Evolutionary conservation across 2,888 invertebrate genomes (phyloP).

Genomic region (Andricus quercusramuli): DNA sequence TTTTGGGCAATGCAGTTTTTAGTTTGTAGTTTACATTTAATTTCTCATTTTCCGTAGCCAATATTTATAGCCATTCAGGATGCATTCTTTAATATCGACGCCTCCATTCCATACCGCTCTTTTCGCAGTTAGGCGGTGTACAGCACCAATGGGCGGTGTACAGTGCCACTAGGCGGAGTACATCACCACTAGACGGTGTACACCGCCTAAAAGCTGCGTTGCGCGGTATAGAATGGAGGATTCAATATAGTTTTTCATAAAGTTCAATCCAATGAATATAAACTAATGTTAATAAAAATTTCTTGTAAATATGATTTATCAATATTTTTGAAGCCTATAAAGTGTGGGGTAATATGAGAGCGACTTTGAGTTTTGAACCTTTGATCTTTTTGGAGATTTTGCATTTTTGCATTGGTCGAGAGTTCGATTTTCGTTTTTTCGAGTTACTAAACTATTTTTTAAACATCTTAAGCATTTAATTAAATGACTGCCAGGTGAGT

Average conservation of each 20-base stretch:
- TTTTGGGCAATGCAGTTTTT: background rate
- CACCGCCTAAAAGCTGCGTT: too few species aligned
- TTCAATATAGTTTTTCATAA: too few species aligned
- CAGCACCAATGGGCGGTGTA: too few species aligned
- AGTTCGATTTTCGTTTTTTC: constrained; percentile 31
- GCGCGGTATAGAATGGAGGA: too few species aligned
- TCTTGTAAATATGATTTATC: too few species aligned
- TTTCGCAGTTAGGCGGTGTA: too few species aligned
- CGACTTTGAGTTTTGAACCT: background rate
- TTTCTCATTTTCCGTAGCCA: background rate
- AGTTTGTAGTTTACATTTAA: background rate
- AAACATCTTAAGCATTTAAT: constrained; percentile 35
- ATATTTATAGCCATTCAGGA: background rate
- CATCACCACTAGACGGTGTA: too few species aligned
- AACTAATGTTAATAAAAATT: too few species aligned
- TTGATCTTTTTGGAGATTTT: constrained; percentile 15
- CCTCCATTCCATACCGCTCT: too few species aligned
- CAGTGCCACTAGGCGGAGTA: too few species aligned
- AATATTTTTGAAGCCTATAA: background rate
- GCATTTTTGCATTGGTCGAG: background rate
- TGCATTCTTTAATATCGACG: background rate
- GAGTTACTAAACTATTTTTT: constrained; percentile 23
- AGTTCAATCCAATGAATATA: too few species aligned
- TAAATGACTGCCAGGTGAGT: constrained; percentile 69
- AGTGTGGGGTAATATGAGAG: background rate